Evolutionary conservation across 2,113 vertebrate species (phyloP), one percentile per base, ranked within the genome.

Genomic region (Ciconia stormi): DNA sequence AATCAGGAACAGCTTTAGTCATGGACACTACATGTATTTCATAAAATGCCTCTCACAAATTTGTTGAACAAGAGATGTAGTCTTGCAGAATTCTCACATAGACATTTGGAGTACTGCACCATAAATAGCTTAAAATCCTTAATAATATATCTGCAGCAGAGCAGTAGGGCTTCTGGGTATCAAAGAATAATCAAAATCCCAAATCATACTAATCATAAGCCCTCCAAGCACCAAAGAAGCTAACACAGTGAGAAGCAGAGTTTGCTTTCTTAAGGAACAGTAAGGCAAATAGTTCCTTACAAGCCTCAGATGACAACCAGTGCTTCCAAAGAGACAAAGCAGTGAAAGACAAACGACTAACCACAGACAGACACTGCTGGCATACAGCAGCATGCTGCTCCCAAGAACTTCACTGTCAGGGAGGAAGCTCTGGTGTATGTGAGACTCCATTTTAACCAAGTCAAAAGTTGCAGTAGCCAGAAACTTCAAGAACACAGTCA

Each of bases 351-450:
- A 50, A 62, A 58, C n/a, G 16, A 82, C 98, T 98, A 61, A 98
- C 98, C 98, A 98, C 98, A 6, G 98, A 98, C 4, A 98, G 58
- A 96, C 97, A 87, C 98, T 97, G 4, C 98, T 98, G 15, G 98
- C 98, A 13, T 92, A 98, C 36, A 98, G 76, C 10, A 98, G 72
- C 97, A 98, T 97, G 6, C 96, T 92, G 94, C 98, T 99, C 66
- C 98, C 52, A 58, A 98, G 97, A 55, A 96, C 98, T 82, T 99
- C 98, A 50, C 97, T 97, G 21, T 98, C 98, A 42, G 97, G 95
- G 88, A 98, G 95, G 93, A 98, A 98, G 92, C 98, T 98, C 98
- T 98, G 97, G 67, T 98, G 97, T n/a, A 98, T 58, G 72, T 97
- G 97, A 76, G 98, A 98, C 27, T 97, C 97, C 97, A 98, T 98